A percentile compares a stretch with the other conserved stretches of the same genome.
These are phyloP conservation scores for Aporophyla lueneburgensis DNA, from an alignment of 2,888 invertebrate genomes.

Conservation along the genomic window DNA sequence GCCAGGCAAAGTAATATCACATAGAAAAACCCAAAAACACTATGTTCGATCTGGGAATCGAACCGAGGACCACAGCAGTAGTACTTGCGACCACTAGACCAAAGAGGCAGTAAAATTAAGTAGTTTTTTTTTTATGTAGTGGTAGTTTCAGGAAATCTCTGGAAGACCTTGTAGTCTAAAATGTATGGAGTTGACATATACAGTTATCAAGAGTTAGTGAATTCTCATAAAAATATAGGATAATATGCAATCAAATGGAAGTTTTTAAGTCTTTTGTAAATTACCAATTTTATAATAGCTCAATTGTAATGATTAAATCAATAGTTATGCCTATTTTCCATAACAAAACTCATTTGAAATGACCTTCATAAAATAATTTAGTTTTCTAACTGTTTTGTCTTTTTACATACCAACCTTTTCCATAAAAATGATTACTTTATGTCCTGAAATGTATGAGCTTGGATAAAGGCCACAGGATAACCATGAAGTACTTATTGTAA, in stretches of 20 bases:
- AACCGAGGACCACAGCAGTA: no score
- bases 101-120: no score
- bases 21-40: no score
- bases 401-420: background rate
- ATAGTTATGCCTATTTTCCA: background rate
- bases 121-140: background rate
- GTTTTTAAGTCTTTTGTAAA: background rate
- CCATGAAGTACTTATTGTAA: constrained; percentile 2
- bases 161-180: no score
- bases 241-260: no score
- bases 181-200: no score
- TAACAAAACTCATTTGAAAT: constrained; percentile 7
- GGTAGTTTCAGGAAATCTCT: no score
- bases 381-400: background rate
- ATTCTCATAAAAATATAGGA: no score
- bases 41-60: no score
- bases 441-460: background rate
- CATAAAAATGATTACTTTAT: background rate
- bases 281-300: background rate
- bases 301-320: background rate
- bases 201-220: background rate
- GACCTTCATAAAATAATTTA: background rate
- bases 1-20: no score
- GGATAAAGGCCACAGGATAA: background rate
- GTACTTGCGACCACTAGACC: no score